phyloP scores from a whole-genome alignment of 2,797 vertebrate species.

The Rhinophrynus dorsalis region DNA sequence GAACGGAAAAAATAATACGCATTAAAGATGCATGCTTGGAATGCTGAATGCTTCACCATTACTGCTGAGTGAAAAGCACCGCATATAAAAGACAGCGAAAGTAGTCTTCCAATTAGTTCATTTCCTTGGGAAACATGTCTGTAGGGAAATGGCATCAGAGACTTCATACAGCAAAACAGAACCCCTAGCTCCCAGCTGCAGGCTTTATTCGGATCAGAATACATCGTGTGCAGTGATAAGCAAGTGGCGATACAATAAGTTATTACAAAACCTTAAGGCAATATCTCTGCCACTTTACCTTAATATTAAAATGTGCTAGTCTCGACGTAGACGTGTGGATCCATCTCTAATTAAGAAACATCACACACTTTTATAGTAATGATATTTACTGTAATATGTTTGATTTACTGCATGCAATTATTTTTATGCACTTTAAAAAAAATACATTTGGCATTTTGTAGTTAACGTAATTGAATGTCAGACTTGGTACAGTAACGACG shows the following conservation, averaged over 20 bases:
- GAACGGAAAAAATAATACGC: conserved; percentile 31
- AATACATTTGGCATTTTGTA: conserved; percentile 23
- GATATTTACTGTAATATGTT: not conserved
- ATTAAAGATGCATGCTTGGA: conserved; percentile 33
- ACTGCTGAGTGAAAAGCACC: not conserved
- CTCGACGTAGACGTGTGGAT: conserved; percentile 14
- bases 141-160: conserved; percentile 3
- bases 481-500: not conserved
- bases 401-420: conserved; percentile 11
- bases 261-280: conserved; percentile 19
- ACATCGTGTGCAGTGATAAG: conserved; percentile 18
- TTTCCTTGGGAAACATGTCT: conserved; percentile 24
- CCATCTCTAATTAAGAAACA: conserved; percentile 17
- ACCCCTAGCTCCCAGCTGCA: conserved; percentile 1
- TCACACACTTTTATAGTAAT: conserved; percentile 18
- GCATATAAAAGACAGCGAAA: not conserved
- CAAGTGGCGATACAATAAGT: conserved; percentile 25
- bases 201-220: not conserved
- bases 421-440: conserved; percentile 10
- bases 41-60: conserved; percentile 4
- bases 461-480: conserved; percentile 9
- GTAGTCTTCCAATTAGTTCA: conserved; percentile 26
- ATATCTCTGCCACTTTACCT: not conserved
- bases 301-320: conserved; percentile 31
- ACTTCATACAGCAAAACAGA: not conserved